Percentiles rank a stretch among this genome's conserved stretches.
phyloP scores from a whole-genome alignment of 2,113 vertebrate genomes.

The Lamprologus sp. region DNA sequence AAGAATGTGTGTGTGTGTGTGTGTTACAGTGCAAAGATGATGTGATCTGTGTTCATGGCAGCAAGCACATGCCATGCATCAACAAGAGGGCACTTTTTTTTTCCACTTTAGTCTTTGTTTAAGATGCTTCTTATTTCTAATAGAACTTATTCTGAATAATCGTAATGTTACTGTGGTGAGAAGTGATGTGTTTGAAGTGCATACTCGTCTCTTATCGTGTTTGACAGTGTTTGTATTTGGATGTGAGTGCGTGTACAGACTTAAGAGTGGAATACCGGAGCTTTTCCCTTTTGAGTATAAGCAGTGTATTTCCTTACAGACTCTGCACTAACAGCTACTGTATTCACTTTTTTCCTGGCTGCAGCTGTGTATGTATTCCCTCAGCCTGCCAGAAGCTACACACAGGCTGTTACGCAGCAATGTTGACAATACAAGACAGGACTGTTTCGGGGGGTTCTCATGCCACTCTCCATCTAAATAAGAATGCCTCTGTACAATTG shows the following conservation, averaged over 20 bases:
- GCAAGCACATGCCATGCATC: neutral
- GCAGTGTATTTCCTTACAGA: neutral
- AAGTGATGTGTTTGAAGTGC: constrained; percentile 58
- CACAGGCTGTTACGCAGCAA: neutral
- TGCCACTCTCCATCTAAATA: neutral
- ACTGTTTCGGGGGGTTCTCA: neutral
- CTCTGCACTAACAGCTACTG: neutral
- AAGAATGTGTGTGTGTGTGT: neutral
- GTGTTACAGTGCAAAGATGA: neutral
- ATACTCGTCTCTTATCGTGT: constrained; percentile 26
- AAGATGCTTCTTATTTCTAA: constrained; percentile 13
- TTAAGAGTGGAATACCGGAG: neutral
- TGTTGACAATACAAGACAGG: neutral
- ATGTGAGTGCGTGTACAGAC: constrained; percentile 22
- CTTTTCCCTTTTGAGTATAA: neutral
- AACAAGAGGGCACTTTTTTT: constrained; percentile 17
- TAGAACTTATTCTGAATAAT: constrained; percentile 29
- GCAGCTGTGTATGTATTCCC: neutral
- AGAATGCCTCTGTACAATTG: neutral
- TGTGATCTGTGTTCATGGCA: neutral
- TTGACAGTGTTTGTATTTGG: constrained; percentile 13
- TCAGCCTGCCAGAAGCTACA: neutral
- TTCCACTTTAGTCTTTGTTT: constrained; percentile 1
- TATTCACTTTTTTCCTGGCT: neutral
- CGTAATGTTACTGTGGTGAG: constrained; percentile 44